These are phyloP conservation scores for Neoascia interrupta DNA, from an alignment of 2,888 invertebrate genomes.

Conservation along the genomic window DNA sequence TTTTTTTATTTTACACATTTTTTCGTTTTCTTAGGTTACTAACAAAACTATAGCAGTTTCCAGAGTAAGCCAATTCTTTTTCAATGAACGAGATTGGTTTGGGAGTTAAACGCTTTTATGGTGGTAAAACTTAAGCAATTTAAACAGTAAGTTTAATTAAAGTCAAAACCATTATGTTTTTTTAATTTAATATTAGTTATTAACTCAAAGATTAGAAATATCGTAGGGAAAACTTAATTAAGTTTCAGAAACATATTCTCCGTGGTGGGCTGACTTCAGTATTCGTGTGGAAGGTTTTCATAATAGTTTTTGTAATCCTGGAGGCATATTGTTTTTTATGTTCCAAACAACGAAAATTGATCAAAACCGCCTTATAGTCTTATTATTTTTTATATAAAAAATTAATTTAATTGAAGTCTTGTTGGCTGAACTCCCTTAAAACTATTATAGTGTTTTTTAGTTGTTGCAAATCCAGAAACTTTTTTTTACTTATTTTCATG, in stretches of 20 bases:
- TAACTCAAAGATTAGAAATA: neutral
- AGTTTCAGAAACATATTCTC: neutral
- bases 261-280: neutral
- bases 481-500: slow-evolving; percentile 4
- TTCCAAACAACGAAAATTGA: too few relatives aligned
- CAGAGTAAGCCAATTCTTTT: neutral
- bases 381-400: too few relatives aligned
- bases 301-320: slow-evolving; percentile 5
- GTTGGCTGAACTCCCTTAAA: too few relatives aligned
- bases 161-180: neutral
- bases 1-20: slow-evolving; percentile 2
- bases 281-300: slow-evolving; percentile 2
- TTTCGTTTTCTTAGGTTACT: neutral
- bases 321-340: too few relatives aligned
- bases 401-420: too few relatives aligned
- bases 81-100: slow-evolving; percentile 1
- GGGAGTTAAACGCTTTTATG: neutral
- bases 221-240: neutral
- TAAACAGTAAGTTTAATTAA: neutral
- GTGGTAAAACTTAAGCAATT: slow-evolving; percentile 1
- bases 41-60: slow-evolving; percentile 6
- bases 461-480: slow-evolving; percentile 6
- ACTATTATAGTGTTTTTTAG: slow-evolving; percentile 12
- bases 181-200: neutral
- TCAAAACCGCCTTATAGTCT: too few relatives aligned